Conservation (phyloP, 2,888 invertebrate genomes). For the Conistra vaccinii region DNA sequence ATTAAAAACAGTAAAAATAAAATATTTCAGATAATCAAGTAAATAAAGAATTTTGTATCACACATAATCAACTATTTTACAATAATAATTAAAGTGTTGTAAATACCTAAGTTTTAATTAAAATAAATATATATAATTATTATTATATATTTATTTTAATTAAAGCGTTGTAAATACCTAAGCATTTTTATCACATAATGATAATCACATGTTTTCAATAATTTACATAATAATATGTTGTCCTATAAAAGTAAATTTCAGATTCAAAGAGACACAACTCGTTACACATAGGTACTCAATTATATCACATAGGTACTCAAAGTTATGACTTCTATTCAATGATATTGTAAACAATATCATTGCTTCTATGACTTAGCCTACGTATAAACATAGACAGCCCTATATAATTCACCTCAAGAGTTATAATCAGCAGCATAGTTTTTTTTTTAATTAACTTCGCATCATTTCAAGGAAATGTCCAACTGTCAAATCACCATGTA, state of each 20-base stretch:
- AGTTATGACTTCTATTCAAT: conserved; percentile 17
- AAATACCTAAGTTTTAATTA: too few species aligned
- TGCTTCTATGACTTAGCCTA: conserved; percentile 16
- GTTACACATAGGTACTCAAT: too few species aligned
- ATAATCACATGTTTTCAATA: conserved; percentile 26
- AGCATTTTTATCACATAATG: conserved; percentile 31
- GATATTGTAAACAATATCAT: conserved; percentile 19
- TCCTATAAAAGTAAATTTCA: conserved; percentile 18
- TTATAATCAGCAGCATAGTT: conserved; percentile 6
- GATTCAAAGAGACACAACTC: conserved; percentile 15
- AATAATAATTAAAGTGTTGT: too few species aligned
- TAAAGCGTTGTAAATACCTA: conserved; percentile 19
- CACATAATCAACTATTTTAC: too few species aligned
- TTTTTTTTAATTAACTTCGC: conserved; percentile 2
- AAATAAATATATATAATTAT: too few species aligned
- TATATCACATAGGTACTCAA: conserved; percentile 11
- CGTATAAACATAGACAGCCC: conserved; percentile 13
- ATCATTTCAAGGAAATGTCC: too few species aligned
- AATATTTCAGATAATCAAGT: too few species aligned
- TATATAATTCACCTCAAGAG: conserved; percentile 19
- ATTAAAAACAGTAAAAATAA: too few species aligned
- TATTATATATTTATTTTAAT: too few species aligned
- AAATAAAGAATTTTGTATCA: too few species aligned
- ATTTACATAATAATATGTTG: conserved; percentile 26
- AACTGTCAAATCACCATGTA: too few species aligned